phyloP scores from a whole-genome alignment of 2,888 invertebrate species.

The Macrosoma leucophasiata region DNA sequence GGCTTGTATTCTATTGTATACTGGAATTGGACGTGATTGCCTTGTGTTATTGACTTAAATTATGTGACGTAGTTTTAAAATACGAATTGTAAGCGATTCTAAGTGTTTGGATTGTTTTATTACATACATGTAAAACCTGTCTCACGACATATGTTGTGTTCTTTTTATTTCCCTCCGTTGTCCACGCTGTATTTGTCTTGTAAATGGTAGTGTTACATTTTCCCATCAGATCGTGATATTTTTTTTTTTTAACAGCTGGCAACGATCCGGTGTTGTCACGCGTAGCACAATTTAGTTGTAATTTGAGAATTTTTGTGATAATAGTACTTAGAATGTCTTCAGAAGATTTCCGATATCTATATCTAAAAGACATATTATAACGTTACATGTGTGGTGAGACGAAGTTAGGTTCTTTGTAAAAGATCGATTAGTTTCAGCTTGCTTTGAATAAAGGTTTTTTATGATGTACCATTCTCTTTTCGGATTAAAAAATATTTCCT shows the following conservation, averaged over 20 bases:
- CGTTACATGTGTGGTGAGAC: constrained; percentile 76
- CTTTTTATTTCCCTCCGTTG: constrained; percentile 23
- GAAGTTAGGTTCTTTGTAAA: constrained; percentile 57
- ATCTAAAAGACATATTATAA: constrained; percentile 59
- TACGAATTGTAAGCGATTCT: too few species aligned
- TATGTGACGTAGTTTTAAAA: too few species aligned
- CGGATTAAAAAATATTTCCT: constrained; percentile 6
- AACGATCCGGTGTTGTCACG: constrained; percentile 40
- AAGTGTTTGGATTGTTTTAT: too few species aligned
- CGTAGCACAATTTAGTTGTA: constrained; percentile 65
- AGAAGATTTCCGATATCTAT: constrained; percentile 36
- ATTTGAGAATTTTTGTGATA: constrained; percentile 66
- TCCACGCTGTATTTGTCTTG: constrained; percentile 33
- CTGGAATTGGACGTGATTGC: too few species aligned
- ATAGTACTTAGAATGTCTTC: constrained; percentile 57
- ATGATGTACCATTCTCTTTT: constrained; percentile 8
- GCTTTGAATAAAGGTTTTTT: constrained; percentile 21
- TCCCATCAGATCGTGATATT: constrained; percentile 69
- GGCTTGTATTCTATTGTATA: too few species aligned
- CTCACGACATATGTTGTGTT: constrained; percentile 75
- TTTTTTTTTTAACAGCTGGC: constrained; percentile 37
- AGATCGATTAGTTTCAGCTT: constrained; percentile 50
- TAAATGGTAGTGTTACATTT: constrained; percentile 54
- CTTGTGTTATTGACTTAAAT: too few species aligned
- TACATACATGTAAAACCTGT: constrained; percentile 47